A percentile compares a stretch with the other conserved stretches of the same genome.
Evolutionary conservation across 2,113 vertebrate species (phyloP).

Genomic region (Odontophorus gujanensis): DNA sequence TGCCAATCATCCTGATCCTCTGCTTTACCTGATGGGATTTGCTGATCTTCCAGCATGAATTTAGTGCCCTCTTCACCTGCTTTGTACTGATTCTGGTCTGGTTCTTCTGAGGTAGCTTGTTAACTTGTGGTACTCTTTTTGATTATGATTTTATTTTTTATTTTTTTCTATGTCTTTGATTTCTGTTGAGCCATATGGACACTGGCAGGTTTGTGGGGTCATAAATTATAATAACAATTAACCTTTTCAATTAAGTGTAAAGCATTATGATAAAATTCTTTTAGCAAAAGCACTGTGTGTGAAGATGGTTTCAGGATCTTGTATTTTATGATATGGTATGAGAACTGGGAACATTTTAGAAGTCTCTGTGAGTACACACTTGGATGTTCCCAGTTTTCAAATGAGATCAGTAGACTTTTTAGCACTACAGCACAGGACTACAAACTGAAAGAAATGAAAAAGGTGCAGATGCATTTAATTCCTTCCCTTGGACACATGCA

Average conservation of each 20-base stretch:
- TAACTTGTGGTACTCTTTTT: neutral
- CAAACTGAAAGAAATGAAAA: neutral
- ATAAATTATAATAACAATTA: neutral
- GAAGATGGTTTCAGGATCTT: neutral
- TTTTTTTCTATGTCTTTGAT: neutral
- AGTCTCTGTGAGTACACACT: fast-evolving
- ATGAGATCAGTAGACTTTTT: neutral
- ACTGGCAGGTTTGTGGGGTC: neutral
- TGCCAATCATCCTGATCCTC: neutral
- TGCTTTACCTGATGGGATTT: neutral
- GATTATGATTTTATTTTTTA: neutral
- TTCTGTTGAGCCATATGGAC: constrained; percentile 4
- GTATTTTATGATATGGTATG: neutral
- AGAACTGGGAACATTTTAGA: neutral
- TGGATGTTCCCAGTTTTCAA: neutral
- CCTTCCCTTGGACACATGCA: neutral
- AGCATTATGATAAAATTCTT: neutral
- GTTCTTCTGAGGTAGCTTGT: neutral
- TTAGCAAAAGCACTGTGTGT: neutral
- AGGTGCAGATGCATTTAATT: neutral
- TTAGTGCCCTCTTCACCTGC: neutral
- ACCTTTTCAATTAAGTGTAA: neutral
- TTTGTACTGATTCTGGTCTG: neutral
- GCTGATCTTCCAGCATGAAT: neutral
- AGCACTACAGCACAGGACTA: neutral